Conservation (phyloP, 2,113 vertebrate genomes). For the Eonycteris spelaea region DNA sequence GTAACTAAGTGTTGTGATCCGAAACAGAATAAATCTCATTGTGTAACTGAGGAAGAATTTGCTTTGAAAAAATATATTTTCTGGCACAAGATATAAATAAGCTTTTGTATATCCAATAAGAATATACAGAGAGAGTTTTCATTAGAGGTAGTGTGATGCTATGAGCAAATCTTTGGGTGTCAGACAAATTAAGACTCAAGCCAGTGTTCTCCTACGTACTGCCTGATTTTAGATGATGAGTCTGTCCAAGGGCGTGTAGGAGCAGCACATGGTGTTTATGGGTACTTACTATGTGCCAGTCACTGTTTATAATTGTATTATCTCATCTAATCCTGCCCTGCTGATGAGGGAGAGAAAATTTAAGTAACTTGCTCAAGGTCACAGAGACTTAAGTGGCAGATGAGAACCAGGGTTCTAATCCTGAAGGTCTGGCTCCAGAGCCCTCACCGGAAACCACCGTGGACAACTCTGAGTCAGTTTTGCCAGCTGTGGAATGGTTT, state of each 20-base stretch:
- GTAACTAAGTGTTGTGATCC: too few species aligned
- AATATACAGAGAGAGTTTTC: neutral
- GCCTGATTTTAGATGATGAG: neutral
- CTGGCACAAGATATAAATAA: neutral
- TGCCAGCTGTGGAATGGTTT: neutral
- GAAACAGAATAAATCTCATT: neutral
- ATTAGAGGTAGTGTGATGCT: neutral
- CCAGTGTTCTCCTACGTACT: neutral
- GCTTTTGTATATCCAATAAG: slow-evolving; percentile 7
- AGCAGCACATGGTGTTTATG: neutral
- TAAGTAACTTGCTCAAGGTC: neutral
- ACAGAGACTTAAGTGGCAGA: neutral
- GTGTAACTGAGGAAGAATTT: neutral
- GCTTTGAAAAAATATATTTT: slow-evolving; percentile 20
- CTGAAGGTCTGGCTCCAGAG: neutral
- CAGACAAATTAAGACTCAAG: neutral
- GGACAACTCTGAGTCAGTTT: neutral
- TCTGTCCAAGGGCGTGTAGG: neutral
- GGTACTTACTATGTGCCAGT: neutral
- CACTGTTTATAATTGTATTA: neutral
- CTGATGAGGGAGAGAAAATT: neutral
- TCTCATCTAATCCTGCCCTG: neutral
- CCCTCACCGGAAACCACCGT: neutral
- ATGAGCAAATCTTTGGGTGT: neutral
- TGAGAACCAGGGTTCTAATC: neutral